Conservation (phyloP, 2,888 invertebrate species). For the Mythimna vitellina region DNA sequence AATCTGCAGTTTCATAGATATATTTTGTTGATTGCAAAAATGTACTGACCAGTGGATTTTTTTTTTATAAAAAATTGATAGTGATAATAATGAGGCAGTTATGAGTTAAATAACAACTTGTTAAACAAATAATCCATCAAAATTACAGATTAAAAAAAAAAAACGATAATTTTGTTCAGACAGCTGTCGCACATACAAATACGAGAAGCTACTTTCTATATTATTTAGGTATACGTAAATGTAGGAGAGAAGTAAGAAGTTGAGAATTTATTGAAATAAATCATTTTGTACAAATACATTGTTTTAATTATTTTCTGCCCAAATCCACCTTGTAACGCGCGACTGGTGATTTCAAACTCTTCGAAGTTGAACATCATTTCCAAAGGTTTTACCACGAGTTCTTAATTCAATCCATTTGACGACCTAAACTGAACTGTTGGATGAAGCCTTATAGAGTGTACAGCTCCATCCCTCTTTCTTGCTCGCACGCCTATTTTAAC, state of each 20-base stretch:
- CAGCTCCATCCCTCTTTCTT: too few relatives aligned
- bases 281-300: conserved; percentile 26
- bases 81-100: background rate
- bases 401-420: too few relatives aligned
- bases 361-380: background rate
- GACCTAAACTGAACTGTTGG: too few relatives aligned
- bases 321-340: background rate
- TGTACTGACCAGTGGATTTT: background rate
- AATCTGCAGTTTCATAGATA: background rate
- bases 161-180: too few relatives aligned
- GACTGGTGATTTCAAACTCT: too few relatives aligned
- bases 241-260: conserved; percentile 13
- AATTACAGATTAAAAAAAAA: too few relatives aligned
- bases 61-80: background rate
- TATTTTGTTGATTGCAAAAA: too few relatives aligned
- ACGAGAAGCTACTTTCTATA: background rate
- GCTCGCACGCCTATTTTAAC: too few relatives aligned
- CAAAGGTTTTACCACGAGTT: too few relatives aligned
- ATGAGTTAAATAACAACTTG: background rate
- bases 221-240: background rate
- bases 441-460: too few relatives aligned
- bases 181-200: too few relatives aligned
- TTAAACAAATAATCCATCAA: background rate
- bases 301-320: conserved; percentile 12
- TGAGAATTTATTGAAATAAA: conserved; percentile 31